Conservation (phyloP, 1,140 invertebrate genomes). For the Ostrea edulis region DNA sequence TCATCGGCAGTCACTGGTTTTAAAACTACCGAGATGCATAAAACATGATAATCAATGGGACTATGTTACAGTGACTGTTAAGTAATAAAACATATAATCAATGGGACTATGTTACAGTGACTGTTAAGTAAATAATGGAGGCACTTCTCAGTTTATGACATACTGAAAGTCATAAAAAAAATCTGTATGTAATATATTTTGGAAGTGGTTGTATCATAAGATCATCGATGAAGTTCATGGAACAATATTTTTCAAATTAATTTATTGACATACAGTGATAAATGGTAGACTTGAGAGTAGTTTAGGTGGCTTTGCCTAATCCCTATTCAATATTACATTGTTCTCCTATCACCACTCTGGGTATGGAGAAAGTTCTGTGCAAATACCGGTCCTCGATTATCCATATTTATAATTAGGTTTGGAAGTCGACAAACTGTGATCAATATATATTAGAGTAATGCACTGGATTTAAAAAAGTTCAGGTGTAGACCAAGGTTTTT, state of each 20-base stretch:
- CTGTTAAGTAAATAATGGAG: background rate
- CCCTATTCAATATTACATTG: constrained; percentile 1
- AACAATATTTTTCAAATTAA: constrained; percentile 1
- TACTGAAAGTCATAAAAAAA: background rate
- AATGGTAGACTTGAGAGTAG: constrained; percentile 10
- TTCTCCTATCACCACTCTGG: background rate
- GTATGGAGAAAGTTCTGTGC: background rate
- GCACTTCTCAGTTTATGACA: background rate
- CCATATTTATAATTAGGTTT: constrained; percentile 29
- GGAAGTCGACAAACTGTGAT: background rate
- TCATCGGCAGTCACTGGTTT: too few species aligned
- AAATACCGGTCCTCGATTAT: constrained; percentile 4
- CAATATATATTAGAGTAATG: background rate
- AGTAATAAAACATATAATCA: too few species aligned
- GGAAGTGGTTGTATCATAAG: background rate
- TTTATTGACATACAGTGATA: constrained; percentile 2
- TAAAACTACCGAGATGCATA: too few species aligned
- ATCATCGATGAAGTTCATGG: background rate
- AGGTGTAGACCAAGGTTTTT: too few species aligned
- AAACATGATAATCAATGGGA: too few species aligned
- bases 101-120: background rate
- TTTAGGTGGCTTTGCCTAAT: background rate
- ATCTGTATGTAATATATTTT: background rate
- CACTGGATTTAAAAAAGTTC: too few species aligned
- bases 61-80: too few species aligned